Evolutionary conservation across 2,888 invertebrate species (phyloP), one percentile per base, ranked within the genome.

Genomic region (Antheraea assamensis): DNA sequence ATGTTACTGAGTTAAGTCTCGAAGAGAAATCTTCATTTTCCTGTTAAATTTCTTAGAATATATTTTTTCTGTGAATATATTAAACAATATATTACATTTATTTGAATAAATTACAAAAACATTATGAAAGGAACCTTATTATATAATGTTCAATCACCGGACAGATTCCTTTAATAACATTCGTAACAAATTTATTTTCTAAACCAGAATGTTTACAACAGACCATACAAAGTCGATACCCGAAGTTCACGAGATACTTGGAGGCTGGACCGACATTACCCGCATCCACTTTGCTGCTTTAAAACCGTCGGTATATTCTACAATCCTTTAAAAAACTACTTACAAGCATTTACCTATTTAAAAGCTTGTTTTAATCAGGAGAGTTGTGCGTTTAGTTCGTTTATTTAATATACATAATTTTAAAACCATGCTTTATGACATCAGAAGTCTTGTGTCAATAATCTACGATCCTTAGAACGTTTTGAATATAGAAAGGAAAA

Each of bases 201-300:
- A 81, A 83, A 88, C 85, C 83, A 85, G 77, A 87, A 81, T 81
- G 83, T 82, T 82, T 82, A 82, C 85, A 87, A 89, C 89, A 89
- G 88, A 90, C 88, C 88, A 88, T 83, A 80, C 80, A 87, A 88
- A 89, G 88, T 88, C 87, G 87, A 84, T 83, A 85, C 81, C 85
- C 86, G 88, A 86, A 83, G 87, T 86, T 86, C 84, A 84, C 85
- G 84, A 89, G 92, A 93, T 93, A 93, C 93, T 93, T 93, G 93
- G 93, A 93, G 93, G 91, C 90, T 90, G 92, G 90, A 85, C 88
- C 85, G 86, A 86, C 87, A 81, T 82, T 87, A 90, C 92, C 91
- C 92, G 91, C 92, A 91, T 92, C 89, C 88, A 85, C 90, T 92
- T 90, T 90, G 88, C 83, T 83, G 84, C 85, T 83, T 86, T 83